phyloP scores from a whole-genome alignment of 2,888 invertebrate genomes.

The Harpagoxenus sublaevis region DNA sequence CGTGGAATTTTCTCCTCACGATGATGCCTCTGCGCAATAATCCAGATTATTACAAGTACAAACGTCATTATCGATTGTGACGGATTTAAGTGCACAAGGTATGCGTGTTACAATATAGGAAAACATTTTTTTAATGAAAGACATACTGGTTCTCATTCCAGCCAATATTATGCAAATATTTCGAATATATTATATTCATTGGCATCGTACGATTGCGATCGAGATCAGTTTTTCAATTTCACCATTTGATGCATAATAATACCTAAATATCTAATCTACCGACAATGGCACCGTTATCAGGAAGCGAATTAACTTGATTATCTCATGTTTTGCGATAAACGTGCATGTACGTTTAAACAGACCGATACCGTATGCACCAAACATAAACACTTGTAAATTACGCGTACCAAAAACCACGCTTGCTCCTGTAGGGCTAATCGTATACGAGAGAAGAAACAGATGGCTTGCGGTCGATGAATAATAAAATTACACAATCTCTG shows the following conservation, averaged over 20 bases:
- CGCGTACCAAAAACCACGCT: background rate
- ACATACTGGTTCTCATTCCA: background rate
- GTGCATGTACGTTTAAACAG: background rate
- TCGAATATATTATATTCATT: slow-evolving; percentile 14
- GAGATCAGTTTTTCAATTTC: slow-evolving; percentile 28
- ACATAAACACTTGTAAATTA: slow-evolving; percentile 30
- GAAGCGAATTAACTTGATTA: slow-evolving; percentile 27
- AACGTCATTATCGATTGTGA: slow-evolving; percentile 12
- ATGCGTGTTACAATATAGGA: background rate
- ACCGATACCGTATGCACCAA: slow-evolving; percentile 11
- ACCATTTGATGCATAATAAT: slow-evolving; percentile 18
- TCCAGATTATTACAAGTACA: slow-evolving; percentile 14
- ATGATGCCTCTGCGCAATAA: slow-evolving; percentile 14
- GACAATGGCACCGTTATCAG: slow-evolving; percentile 5
- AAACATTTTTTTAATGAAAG: background rate
- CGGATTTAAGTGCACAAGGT: background rate
- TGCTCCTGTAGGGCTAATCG: background rate
- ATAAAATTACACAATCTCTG: slow-evolving; percentile 31
- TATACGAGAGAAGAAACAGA: background rate
- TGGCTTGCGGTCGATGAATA: slow-evolving; percentile 27
- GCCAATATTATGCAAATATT: background rate
- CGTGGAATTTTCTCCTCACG: slow-evolving; percentile 7
- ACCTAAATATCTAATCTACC: background rate
- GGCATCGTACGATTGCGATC: background rate
- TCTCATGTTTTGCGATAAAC: slow-evolving; percentile 12